Conservation (phyloP, 2,113 vertebrate species). For the Dunckerocampus dactyliophorus region DNA sequence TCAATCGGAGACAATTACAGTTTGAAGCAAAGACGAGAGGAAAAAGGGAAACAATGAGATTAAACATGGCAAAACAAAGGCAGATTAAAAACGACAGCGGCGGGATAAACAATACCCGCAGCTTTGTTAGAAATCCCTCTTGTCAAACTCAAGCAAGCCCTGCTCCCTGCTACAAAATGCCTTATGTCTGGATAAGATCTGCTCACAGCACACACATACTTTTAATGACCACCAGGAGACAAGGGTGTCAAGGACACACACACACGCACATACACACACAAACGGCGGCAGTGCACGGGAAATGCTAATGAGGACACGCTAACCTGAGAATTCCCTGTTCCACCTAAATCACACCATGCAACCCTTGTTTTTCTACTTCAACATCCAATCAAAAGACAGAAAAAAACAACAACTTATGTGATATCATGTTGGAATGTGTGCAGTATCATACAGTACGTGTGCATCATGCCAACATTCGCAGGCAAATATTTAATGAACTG, state of each 20-base stretch:
- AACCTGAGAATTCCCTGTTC: neutral
- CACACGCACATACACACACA: neutral
- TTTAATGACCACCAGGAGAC: neutral
- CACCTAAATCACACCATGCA: too few species aligned
- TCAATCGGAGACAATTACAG: constrained; percentile 19
- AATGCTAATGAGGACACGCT: neutral
- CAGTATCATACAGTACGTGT: too few species aligned
- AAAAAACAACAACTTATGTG: too few species aligned
- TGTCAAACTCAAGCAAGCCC: too few species aligned
- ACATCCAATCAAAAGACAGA: too few species aligned
- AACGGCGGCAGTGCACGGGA: neutral
- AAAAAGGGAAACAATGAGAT: constrained; percentile 48
- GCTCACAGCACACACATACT: neutral
- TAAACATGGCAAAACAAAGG: constrained; percentile 26
- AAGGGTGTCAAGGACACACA: too few species aligned
- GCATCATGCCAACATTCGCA: too few species aligned
- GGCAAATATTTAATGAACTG: too few species aligned
- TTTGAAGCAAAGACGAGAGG: constrained; percentile 19
- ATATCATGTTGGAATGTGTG: too few species aligned
- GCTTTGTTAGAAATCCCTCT: constrained; percentile 36
- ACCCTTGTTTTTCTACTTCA: too few species aligned
- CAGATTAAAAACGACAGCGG: constrained; percentile 44
- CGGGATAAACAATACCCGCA: constrained; percentile 34
- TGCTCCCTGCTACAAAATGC: neutral
- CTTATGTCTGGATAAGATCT: neutral